Evolutionary conservation across 2,797 vertebrate species (phyloP).

Genomic region (Podarcis lilfordi): DNA sequence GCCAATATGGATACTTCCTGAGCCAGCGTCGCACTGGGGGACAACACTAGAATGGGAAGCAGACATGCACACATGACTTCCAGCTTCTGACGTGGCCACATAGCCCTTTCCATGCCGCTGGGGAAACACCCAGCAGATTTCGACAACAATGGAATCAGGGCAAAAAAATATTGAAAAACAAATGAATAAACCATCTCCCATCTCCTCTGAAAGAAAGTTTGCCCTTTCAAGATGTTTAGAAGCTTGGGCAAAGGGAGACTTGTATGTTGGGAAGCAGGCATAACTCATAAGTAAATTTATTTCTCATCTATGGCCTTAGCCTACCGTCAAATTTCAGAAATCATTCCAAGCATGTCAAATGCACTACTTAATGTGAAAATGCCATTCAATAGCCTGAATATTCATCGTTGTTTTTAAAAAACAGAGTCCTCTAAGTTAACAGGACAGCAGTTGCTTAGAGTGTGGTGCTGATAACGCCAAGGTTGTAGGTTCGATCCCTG

Average conservation of each 20-base stretch:
- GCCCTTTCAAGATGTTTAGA: neutral
- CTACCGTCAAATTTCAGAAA: neutral
- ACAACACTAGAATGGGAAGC: neutral
- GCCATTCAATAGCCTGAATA: neutral
- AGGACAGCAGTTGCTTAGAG: neutral
- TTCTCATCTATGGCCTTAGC: neutral
- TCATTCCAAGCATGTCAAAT: neutral
- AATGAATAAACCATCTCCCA: neutral
- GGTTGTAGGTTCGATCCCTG: no score
- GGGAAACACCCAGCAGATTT: neutral
- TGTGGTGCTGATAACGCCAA: no score
- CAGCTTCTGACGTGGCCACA: neutral
- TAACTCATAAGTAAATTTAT: neutral
- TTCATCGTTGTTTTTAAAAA: neutral
- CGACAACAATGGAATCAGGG: neutral
- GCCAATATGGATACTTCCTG: neutral
- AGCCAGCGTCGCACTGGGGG: neutral
- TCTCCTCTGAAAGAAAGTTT: neutral
- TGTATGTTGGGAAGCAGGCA: neutral
- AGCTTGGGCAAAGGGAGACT: neutral
- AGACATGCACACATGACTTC: neutral
- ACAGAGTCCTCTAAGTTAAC: neutral
- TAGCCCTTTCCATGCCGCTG: no score
- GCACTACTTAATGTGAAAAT: neutral
- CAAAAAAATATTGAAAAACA: no score